These are phyloP conservation scores for Aleiodes leptofemur DNA, from an alignment of 2,888 invertebrate genomes.

Conservation along the genomic window DNA sequence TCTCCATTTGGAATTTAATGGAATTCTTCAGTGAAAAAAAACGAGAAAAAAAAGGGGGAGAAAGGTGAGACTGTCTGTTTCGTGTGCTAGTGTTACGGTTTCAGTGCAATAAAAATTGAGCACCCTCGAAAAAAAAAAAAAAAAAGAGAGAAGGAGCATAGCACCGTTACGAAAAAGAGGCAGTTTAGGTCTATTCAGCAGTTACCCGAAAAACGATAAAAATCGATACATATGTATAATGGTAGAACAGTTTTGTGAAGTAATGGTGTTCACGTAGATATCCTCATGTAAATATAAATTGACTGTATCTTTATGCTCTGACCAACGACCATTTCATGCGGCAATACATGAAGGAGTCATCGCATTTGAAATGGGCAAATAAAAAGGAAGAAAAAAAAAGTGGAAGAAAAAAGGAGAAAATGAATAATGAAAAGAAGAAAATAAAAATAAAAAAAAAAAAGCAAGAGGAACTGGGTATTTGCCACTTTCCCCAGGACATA, in stretches of 20 bases:
- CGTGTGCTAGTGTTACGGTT: slow-evolving; percentile 29
- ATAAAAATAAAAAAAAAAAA: slow-evolving; percentile 42
- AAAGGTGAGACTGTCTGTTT: background rate
- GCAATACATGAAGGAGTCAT: slow-evolving; percentile 13
- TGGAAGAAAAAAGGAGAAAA: background rate
- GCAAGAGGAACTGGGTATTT: slow-evolving; percentile 19
- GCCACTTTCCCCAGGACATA: slow-evolving; percentile 55
- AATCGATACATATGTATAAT: slow-evolving; percentile 46
- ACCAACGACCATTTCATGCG: background rate
- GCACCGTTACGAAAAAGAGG: slow-evolving; percentile 6
- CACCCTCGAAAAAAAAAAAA: slow-evolving; percentile 17
- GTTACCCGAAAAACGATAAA: slow-evolving; percentile 37
- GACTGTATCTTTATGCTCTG: slow-evolving; percentile 5
- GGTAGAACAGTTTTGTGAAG: slow-evolving; percentile 26
- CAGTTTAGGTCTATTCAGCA: slow-evolving; percentile 37
- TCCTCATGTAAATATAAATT: slow-evolving; percentile 35
- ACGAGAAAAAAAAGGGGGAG: slow-evolving; percentile 9
- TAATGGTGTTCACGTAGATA: slow-evolving; percentile 14
- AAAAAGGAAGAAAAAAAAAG: background rate
- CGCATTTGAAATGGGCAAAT: background rate
- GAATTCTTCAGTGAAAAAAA: slow-evolving; percentile 25
- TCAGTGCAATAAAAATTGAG: slow-evolving; percentile 32
- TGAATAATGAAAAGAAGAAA: slow-evolving; percentile 49
- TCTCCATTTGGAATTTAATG: slow-evolving; percentile 40
- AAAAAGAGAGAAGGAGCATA: background rate